These are phyloP conservation scores for Bactericera cockerelli DNA, from an alignment of 1,140 invertebrate genomes.

Conservation along the genomic window DNA sequence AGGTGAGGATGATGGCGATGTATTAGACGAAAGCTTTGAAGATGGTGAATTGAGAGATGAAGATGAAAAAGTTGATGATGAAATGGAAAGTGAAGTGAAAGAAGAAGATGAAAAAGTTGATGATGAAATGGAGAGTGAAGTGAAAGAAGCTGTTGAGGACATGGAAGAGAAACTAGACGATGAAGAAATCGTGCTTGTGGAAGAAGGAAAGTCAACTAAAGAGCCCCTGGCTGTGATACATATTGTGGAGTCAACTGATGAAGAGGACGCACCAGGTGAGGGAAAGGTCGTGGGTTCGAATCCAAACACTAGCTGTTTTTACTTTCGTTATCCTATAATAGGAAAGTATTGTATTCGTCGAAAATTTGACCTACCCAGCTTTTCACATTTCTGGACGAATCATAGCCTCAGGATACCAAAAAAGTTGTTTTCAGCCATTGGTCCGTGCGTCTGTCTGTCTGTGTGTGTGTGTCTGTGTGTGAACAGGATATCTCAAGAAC, in stretches of 20 bases:
- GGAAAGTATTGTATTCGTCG: no score
- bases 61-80: not conserved
- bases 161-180: not conserved
- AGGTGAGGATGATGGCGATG: not conserved
- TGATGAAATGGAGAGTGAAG: slow-evolving; percentile 1
- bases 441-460: no score
- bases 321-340: no score
- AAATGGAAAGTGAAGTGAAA: not conserved
- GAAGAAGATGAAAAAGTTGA: not conserved
- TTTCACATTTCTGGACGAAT: no score
- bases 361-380: no score
- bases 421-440: no score
- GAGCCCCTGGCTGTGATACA: slow-evolving; percentile 9
- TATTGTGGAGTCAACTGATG: not conserved
- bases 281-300: no score
- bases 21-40: not conserved
- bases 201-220: slow-evolving; percentile 9
- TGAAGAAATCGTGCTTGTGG: slow-evolving; percentile 12
- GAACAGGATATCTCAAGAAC: no score
- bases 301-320: no score
- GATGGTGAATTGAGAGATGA: not conserved
- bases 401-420: no score
- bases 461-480: no score
- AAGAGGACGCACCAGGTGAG: not conserved
- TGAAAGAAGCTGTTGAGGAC: not conserved